phyloP scores from a whole-genome alignment of 2,113 vertebrate species.

The Prochilodus magdalenae region DNA sequence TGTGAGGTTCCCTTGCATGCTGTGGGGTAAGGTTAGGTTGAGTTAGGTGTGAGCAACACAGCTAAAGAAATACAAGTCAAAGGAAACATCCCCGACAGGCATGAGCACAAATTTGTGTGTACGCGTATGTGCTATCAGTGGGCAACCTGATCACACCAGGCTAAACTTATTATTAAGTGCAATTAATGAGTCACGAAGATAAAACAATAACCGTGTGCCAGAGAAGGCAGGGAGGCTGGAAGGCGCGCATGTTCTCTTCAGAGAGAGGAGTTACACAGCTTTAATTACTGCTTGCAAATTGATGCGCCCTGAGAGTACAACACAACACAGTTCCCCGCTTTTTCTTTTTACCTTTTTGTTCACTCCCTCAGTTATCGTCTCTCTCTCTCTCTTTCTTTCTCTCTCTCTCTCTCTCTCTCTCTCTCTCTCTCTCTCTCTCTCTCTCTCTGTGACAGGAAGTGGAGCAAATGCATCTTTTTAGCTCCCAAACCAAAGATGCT shows the following conservation, averaged over 20 bases:
- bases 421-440: conserved; percentile 38
- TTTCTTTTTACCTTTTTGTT: background rate
- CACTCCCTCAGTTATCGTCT: conserved; percentile 19
- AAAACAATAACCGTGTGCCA: conserved; percentile 27
- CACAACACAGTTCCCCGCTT: background rate
- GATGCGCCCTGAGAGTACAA: conserved; percentile 18
- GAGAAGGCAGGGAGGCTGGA: background rate
- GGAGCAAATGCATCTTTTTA: conserved; percentile 41
- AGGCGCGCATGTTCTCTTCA: background rate
- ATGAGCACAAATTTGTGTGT: background rate
- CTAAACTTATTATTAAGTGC: conserved; percentile 9
- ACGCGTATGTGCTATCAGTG: background rate
- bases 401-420: background rate
- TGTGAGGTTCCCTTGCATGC: no score
- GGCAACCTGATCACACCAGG: background rate
- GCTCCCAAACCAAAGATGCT: background rate
- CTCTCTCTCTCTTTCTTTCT: conserved; percentile 28
- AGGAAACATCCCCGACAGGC: no score
- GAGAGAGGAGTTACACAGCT: conserved; percentile 21
- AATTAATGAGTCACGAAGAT: conserved; percentile 29
- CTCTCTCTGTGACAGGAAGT: background rate
- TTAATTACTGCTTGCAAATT: conserved; percentile 36
- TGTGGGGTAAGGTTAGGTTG: background rate
- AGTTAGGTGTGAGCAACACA: background rate
- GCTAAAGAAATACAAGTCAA: no score